These are phyloP conservation scores for Zaprionus lachaisei DNA, from an alignment of 1,140 invertebrate species.

Conservation along the genomic window DNA sequence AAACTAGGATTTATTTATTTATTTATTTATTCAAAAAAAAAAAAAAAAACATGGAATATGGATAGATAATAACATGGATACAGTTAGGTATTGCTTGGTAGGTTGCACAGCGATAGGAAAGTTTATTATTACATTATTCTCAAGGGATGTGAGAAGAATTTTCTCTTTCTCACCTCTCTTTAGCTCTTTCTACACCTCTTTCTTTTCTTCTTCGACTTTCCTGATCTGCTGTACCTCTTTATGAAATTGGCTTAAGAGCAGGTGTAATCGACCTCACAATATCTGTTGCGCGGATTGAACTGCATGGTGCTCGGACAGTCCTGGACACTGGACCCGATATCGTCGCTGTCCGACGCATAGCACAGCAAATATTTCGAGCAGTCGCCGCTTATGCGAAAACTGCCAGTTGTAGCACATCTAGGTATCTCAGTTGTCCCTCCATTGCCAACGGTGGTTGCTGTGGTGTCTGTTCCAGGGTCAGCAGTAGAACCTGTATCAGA, in stretches of 20 bases:
- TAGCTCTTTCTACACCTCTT: not conserved
- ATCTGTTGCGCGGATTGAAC: conserved; percentile 34
- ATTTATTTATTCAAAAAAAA: conserved; percentile 56
- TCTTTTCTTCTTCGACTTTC: not conserved
- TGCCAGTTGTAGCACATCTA: conserved; percentile 51
- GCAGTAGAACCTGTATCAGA: not conserved
- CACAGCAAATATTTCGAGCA: conserved; percentile 59
- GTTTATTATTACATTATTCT: conserved; percentile 28
- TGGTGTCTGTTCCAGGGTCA: not conserved
- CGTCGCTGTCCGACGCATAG: not conserved
- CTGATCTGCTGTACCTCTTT: not conserved
- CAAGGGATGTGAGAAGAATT: not conserved
- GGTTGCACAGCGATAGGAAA: conserved; percentile 3
- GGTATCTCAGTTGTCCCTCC: conserved; percentile 1
- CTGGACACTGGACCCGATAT: not conserved
- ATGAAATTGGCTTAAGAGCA: conserved; percentile 22
- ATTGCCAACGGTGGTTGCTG: not conserved
- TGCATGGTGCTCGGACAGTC: conserved; percentile 54
- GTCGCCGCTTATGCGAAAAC: conserved; percentile 26
- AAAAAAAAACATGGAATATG: conserved; percentile 8
- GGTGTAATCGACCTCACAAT: conserved; percentile 17
- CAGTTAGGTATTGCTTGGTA: conserved; percentile 29
- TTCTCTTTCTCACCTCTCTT: not conserved
- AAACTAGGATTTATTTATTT: conserved; percentile 69
- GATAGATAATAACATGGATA: conserved; percentile 10